Conservation (phyloP, 2,797 vertebrate genomes). For the Danio albolineatus region DNA sequence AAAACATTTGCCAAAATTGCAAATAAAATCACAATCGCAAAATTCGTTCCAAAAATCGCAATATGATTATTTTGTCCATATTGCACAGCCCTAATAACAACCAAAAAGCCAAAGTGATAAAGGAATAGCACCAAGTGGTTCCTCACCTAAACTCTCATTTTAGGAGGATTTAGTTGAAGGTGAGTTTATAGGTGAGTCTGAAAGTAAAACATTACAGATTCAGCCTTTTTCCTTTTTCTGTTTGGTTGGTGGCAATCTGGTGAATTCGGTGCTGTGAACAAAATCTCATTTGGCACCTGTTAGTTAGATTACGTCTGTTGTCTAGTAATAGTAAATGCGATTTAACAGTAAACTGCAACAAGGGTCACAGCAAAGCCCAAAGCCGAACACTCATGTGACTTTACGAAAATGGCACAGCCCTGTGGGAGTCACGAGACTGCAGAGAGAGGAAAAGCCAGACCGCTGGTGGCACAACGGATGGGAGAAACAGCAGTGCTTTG, state of each 20-base stretch:
- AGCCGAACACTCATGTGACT: constrained; percentile 21
- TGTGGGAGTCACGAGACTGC: background rate
- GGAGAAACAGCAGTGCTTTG: background rate
- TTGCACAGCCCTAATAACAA: too few relatives aligned
- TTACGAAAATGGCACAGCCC: background rate
- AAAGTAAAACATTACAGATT: constrained; percentile 12
- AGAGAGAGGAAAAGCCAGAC: background rate
- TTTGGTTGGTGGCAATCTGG: constrained; percentile 10
- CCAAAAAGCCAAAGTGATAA: too few relatives aligned
- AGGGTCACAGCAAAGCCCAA: background rate
- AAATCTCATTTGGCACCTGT: constrained; percentile 9
- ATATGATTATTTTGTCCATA: too few relatives aligned
- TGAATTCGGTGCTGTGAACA: background rate
- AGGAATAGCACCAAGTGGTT: background rate
- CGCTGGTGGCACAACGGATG: background rate
- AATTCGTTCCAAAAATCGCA: too few relatives aligned
- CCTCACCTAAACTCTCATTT: constrained; percentile 8
- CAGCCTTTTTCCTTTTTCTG: background rate
- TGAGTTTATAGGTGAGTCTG: constrained; percentile 9
- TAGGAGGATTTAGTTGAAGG: constrained; percentile 11
- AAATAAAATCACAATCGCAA: too few relatives aligned
- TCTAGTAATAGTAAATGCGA: constrained; percentile 21
- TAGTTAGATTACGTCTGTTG: constrained; percentile 26
- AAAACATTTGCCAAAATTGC: too few relatives aligned
- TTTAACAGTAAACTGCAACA: constrained; percentile 14